Percentiles rank a stretch among this genome's conserved stretches.
Conservation (phyloP, 2,113 vertebrate species). For the Sula dactylatra region DNA sequence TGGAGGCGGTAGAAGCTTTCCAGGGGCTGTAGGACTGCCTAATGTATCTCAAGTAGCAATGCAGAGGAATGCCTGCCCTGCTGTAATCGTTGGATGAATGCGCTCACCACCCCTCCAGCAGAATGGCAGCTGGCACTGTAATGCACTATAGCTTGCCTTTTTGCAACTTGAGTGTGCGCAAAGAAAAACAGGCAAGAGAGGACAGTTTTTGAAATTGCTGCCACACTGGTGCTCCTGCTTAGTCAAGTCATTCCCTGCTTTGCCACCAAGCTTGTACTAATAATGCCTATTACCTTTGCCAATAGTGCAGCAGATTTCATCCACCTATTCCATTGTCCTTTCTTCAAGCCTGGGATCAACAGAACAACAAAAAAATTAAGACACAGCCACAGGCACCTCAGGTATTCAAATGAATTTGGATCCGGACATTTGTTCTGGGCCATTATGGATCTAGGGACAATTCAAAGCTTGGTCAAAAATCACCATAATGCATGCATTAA, state of each 20-base stretch:
- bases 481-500: neutral
- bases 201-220: neutral
- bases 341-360: neutral
- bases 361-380: neutral
- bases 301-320: neutral
- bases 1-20: neutral
- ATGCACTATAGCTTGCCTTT: neutral
- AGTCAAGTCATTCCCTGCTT: neutral
- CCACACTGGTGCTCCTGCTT: neutral
- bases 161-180: neutral
- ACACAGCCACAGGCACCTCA: neutral
- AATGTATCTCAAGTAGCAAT: neutral
- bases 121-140: neutral
- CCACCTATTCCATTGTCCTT: neutral
- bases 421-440: neutral
- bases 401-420: neutral
- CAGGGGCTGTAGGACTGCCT: neutral
- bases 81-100: neutral
- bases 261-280: neutral
- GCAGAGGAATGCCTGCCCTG: neutral
- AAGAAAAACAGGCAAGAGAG: neutral
- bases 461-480: neutral
- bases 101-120: neutral
- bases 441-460: neutral
- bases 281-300: neutral